Evolutionary conservation across 2,888 invertebrate species (phyloP), one percentile per base, ranked within the genome.

Genomic region (Hirtodrosophila alboralis): DNA sequence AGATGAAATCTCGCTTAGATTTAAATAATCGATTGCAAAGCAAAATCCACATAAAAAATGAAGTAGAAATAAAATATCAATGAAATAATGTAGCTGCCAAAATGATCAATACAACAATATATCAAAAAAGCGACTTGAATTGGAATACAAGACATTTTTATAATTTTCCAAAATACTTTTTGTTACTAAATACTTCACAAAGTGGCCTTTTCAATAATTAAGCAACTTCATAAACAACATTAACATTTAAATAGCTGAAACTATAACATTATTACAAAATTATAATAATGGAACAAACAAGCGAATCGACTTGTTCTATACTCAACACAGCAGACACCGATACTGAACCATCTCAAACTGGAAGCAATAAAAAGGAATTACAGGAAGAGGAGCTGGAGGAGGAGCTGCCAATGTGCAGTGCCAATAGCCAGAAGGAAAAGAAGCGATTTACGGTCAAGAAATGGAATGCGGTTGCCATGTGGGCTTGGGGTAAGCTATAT

Each of bases 391-490:
- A 14, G n/a, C 26, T 18, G 3, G 68, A 83, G 4, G 68, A 83
- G 4, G 71, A 63, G 33, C 10, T 5, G 13, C 68, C 83, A 2
- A 63, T 44, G 27, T 65, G 71, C 43, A 75, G 83, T 21, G 13
- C 34, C 0, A 43, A 57, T 8, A 56, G 54, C 14, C 41, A 49
- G 26, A 51, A 16, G 13, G 43, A 1, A 18, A 47, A 40, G 90
- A 98, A 98, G 90, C 93, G 98, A 87, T 98, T 98, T 89, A 97
- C 97, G 94, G 98, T 98, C 0, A 98, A 98, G 92, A 98, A 98
- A 95, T 99, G 99, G 99, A 98, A 98, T 92, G 98, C 99, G 51
- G 98, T 99, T n/a, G 99, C 99, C 47, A 92, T 99, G 14, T 99
- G 99, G 99, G 98, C 98, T 56, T 98, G 98, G 98, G 97, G 69